Conservation (phyloP, 2,797 vertebrate genomes). For the Phoeniculus purpureus region DNA sequence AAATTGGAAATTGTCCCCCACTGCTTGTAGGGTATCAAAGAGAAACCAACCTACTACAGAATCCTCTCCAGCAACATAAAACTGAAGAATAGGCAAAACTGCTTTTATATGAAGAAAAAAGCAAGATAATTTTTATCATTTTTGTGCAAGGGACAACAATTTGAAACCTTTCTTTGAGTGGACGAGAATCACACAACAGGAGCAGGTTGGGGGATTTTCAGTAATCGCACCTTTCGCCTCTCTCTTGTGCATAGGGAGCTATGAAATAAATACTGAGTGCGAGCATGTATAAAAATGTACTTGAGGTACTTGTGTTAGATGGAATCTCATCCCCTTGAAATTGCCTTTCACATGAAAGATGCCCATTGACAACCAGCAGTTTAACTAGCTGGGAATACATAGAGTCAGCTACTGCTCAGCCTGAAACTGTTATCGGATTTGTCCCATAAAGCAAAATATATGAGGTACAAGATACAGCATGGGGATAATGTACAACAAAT, state of each 20-base stretch:
- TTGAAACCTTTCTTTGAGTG: constrained; percentile 1
- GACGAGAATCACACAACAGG: not conserved
- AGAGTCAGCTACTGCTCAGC: constrained; percentile 46
- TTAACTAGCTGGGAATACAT: constrained; percentile 61
- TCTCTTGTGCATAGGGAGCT: constrained; percentile 50
- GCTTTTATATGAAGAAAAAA: not conserved
- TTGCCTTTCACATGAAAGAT: constrained; percentile 67
- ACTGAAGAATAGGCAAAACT: not conserved
- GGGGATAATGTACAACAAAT: constrained; percentile 60
- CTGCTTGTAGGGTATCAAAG: not conserved
- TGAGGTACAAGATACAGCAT: constrained; percentile 37
- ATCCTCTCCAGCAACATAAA: not conserved
- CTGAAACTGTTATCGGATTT: constrained; percentile 63
- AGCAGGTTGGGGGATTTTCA: constrained; percentile 14
- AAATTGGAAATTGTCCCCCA: not conserved
- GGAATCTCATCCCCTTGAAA: constrained; percentile 67
- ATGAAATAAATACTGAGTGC: constrained; percentile 50
- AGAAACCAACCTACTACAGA: not conserved
- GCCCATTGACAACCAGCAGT: constrained; percentile 56
- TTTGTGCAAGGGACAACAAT: not conserved
- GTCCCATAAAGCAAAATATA: constrained; percentile 66
- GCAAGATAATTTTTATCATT: not conserved
- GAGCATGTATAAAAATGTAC: constrained; percentile 55
- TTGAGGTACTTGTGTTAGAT: constrained; percentile 56
- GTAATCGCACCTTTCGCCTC: constrained; percentile 32